Conservation (phyloP, 1,140 invertebrate species). For the Scaptodrosophila lebanonensis region DNA sequence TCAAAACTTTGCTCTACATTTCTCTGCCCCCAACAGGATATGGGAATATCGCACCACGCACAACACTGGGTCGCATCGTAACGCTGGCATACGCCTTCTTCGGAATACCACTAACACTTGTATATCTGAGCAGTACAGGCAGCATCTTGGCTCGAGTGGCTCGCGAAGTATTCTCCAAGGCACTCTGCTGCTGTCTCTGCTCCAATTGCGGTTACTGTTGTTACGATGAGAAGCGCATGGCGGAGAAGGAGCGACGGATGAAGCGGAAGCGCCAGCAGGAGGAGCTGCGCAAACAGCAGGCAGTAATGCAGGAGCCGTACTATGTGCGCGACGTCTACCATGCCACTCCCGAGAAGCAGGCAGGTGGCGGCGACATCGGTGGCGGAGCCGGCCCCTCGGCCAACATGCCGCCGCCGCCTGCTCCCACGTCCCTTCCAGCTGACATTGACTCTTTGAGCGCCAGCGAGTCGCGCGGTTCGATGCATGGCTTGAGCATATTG, state of each 20-base stretch:
- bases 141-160: conserved; percentile 90
- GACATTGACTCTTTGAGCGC: conserved; percentile 84
- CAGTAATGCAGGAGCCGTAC: conserved; percentile 87
- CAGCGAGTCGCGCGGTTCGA: conserved; percentile 85
- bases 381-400: conserved; percentile 49
- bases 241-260: conserved; percentile 87
- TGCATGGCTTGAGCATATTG: conserved; percentile 85
- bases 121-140: conserved; percentile 91
- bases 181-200: conserved; percentile 88
- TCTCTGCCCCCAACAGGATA: conserved; percentile 82
- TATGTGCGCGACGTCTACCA: conserved; percentile 83
- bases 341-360: conserved; percentile 79
- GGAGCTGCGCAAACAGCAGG: conserved; percentile 83
- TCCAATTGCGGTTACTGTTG: conserved; percentile 91
- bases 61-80: conserved; percentile 88
- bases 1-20: conserved; percentile 59
- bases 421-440: neutral
- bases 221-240: conserved; percentile 88
- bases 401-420: neutral
- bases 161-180: conserved; percentile 89
- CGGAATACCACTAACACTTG: conserved; percentile 93
- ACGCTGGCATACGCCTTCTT: conserved; percentile 93
- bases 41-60: conserved; percentile 89
- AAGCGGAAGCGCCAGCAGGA: conserved; percentile 86
- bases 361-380: conserved; percentile 53